phyloP scores from a whole-genome alignment of 2,888 invertebrate species.

The Megalurothrips usitatus region DNA sequence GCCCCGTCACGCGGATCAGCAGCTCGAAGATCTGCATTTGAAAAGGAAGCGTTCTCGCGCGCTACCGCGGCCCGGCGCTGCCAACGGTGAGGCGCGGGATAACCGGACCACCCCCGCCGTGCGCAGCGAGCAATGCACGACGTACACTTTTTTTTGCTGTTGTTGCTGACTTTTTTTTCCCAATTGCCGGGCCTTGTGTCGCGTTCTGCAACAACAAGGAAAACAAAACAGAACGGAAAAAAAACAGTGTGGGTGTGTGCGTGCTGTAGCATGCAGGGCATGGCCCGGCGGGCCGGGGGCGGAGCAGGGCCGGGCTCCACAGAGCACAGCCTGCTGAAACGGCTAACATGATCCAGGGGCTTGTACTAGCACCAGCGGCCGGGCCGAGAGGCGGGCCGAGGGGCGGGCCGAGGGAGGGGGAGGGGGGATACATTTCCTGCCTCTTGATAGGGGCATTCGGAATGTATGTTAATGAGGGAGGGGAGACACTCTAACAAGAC shows the following conservation, averaged over 20 bases:
- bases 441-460: slow-evolving; percentile 15
- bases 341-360: slow-evolving; percentile 21
- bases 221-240: too few relatives aligned
- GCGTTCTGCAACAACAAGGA: too few relatives aligned
- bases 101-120: too few relatives aligned
- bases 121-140: too few relatives aligned
- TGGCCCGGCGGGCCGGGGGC: not conserved
- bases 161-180: too few relatives aligned
- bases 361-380: not conserved
- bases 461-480: slow-evolving; percentile 19
- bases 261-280: not conserved
- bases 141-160: too few relatives aligned
- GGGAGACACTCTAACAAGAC: not conserved
- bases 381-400: not conserved
- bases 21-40: too few relatives aligned
- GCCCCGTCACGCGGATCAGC: too few relatives aligned
- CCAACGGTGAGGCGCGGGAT: too few relatives aligned
- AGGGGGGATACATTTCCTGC: slow-evolving; percentile 10
- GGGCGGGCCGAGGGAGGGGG: not conserved
- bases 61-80: too few relatives aligned
- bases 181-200: too few relatives aligned
- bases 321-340: not conserved
- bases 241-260: not conserved
- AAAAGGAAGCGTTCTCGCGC: too few relatives aligned
- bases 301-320: not conserved